Percentiles rank a stretch among this genome's conserved stretches.
phyloP scores from a whole-genome alignment of 2,888 invertebrate genomes.

The Serrognathus titanus region DNA sequence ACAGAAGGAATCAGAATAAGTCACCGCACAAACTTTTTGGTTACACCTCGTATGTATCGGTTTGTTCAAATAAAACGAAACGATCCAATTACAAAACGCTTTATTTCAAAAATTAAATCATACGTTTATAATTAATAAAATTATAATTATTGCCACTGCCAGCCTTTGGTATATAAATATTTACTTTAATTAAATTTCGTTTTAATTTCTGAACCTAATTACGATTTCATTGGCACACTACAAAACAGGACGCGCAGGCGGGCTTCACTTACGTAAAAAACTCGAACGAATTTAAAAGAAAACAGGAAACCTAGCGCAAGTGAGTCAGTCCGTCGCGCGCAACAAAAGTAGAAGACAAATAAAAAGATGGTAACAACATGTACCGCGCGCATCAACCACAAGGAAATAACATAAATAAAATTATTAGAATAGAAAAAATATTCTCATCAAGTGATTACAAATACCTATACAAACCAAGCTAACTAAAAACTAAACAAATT shows the following conservation, averaged over 20 bases:
- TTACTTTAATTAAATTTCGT: background rate
- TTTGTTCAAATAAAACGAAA: too few relatives aligned
- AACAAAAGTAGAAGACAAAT: background rate
- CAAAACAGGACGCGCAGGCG: too few relatives aligned
- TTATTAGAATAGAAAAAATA: conserved; percentile 8
- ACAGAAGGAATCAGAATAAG: too few relatives aligned
- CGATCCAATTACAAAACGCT: conserved; percentile 4
- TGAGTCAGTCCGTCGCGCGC: background rate
- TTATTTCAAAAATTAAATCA: conserved; percentile 4
- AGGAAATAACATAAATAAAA: conserved; percentile 6
- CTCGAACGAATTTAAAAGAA: too few relatives aligned
- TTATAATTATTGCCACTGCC: conserved; percentile 45
- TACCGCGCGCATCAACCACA: conserved; percentile 12
- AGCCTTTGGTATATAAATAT: conserved; percentile 36
- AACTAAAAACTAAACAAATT: background rate
- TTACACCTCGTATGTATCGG: too few relatives aligned
- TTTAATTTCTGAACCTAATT: background rate
- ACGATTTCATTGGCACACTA: too few relatives aligned
- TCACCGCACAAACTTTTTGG: too few relatives aligned
- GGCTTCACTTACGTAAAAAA: too few relatives aligned
- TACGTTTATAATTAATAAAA: conserved; percentile 7
- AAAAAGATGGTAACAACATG: conserved; percentile 18
- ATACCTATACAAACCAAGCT: conserved; percentile 7
- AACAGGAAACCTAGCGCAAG: background rate
- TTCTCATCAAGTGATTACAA: background rate